Evolutionary conservation across 2,888 invertebrate species (phyloP), one percentile per base, ranked within the genome.

Genomic region (Gerris lacustris): DNA sequence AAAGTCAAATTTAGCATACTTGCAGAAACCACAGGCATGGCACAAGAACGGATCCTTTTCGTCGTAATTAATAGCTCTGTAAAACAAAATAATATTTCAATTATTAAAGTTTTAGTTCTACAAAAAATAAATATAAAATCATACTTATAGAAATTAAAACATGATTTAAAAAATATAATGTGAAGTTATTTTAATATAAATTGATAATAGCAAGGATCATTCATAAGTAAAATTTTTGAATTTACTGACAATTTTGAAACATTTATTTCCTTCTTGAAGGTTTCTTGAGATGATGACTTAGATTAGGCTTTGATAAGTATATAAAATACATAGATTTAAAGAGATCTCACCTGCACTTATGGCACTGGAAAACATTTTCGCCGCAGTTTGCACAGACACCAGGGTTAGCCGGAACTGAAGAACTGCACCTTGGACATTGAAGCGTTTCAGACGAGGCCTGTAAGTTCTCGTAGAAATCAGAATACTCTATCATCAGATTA

Each of bases 1-100:
- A 82, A 96, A 94, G 82, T 99, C 98, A 80, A 98, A 97, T 82
- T 98, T 96, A 55, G 97, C 98, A 82, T 98, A 98, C 82, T 98
- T 98, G 83, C 98, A 99, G 83, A 96, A 98, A 0, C 98, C 98
- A 81, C 99, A 99, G 6, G 96, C 92, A 81, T 97, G 97, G 79
- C 99, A 99, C 44, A 99, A 83, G 86, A 98, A 99, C 0, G 98
- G 98, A 82, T 98, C 98, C 80, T 96, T 96, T 80, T 75, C 75
- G 69, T 75, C 75, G 67, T 75, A 75, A 82, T 99, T 98, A 77
- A 99, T 99, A 0, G 97, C 95, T 44, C 96, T 90, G 78, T 2
- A 79, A 77, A 73, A 64, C 73, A 67, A 74, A 31, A 31, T 31
- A 31, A 31, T 31, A 31, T 31, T 31, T 44, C 31, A 43, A 31